Conservation (phyloP, 2,113 vertebrate species). For the Ctenomys sociabilis region DNA sequence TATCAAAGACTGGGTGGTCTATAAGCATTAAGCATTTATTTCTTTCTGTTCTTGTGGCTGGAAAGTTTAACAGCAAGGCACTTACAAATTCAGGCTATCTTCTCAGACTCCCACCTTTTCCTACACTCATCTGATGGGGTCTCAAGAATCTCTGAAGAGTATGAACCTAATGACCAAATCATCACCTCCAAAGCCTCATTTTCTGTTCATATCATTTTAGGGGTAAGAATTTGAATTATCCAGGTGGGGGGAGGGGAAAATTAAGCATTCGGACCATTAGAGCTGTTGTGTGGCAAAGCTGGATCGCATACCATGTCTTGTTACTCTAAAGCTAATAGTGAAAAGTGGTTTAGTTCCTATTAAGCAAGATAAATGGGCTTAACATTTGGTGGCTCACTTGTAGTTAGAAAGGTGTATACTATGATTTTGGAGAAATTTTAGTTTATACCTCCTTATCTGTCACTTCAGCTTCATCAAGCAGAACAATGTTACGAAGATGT, state of each 20-base stretch:
- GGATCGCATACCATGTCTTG: background rate
- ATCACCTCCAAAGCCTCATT: background rate
- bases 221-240: background rate
- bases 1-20: background rate
- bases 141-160: background rate
- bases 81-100: background rate
- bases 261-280: background rate
- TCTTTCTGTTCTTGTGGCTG: background rate
- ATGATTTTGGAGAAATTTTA: conserved; percentile 48
- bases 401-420: background rate
- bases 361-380: conserved; percentile 9
- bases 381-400: background rate
- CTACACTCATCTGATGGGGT: background rate
- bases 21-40: background rate
- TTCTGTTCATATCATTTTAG: too few species aligned
- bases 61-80: background rate
- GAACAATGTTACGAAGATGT: background rate
- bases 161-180: too few species aligned
- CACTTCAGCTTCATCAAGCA: background rate
- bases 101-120: background rate
- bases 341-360: conserved; percentile 19
- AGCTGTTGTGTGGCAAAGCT: background rate
- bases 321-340: background rate
- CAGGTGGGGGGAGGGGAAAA: background rate
- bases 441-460: conserved; percentile 19